phyloP scores from a whole-genome alignment of 2,797 vertebrate species.

The Micromesistius poutassou region DNA sequence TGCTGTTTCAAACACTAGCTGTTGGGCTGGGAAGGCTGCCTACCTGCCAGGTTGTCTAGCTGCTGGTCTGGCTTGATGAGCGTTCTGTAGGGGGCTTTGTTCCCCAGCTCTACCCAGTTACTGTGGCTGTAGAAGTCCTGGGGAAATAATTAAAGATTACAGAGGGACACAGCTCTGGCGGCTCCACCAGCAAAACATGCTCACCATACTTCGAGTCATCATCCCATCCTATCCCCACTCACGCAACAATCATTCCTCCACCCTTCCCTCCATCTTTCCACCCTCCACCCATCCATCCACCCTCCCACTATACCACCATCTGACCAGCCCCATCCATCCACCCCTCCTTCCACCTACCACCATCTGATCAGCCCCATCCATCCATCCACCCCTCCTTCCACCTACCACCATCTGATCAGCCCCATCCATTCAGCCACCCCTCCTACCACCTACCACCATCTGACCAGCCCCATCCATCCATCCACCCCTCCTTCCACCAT shows the following conservation, averaged over 20 bases:
- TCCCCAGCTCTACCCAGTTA: constrained; percentile 70
- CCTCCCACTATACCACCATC: too few species aligned
- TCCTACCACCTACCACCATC: too few species aligned
- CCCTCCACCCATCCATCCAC: neutral
- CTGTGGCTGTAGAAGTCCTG: constrained; percentile 76
- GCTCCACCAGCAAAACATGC: neutral
- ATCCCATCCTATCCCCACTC: neutral
- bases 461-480: too few species aligned
- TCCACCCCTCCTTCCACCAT: neutral
- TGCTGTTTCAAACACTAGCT: neutral
- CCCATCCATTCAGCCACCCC: too few species aligned
- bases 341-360: too few species aligned
- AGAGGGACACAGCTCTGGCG: neutral
- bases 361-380: neutral
- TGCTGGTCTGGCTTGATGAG: constrained; percentile 52
- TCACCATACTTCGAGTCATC: neutral
- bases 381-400: too few species aligned
- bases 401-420: too few species aligned
- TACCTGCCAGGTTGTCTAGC: constrained; percentile 64
- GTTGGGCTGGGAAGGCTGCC: neutral
- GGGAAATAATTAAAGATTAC: neutral
- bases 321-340: too few species aligned
- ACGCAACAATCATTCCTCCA: too few species aligned
- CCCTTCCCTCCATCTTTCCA: too few species aligned
- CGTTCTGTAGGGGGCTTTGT: constrained; percentile 40